Evolutionary conservation across 2,888 invertebrate species (phyloP).

Genomic region (Drosophila neonasuta): DNA sequence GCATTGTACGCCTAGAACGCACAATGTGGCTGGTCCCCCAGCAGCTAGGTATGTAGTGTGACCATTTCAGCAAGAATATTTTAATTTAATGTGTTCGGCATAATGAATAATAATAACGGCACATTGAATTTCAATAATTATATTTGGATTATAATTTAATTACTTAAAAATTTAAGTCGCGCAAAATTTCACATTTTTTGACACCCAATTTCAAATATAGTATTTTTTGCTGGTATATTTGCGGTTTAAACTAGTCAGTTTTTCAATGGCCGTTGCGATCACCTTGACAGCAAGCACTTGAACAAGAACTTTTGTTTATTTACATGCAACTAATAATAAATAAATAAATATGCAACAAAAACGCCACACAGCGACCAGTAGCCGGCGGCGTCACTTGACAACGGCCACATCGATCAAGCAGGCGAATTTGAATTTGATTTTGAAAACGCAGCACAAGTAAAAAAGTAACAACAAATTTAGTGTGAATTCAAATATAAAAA

Average conservation of each 20-base stretch:
- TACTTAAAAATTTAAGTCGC: too few species aligned
- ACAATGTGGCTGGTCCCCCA: conserved; percentile 21
- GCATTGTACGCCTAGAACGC: not conserved
- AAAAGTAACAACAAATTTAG: conserved; percentile 1
- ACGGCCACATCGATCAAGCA: conserved; percentile 17
- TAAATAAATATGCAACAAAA: not conserved
- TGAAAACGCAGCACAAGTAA: conserved; percentile 1
- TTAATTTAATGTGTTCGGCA: too few species aligned
- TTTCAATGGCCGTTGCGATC: not conserved
- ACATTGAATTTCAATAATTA: too few species aligned
- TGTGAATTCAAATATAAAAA: not conserved
- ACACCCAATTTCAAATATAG: too few species aligned
- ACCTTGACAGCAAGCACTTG: not conserved
- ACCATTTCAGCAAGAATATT: not conserved
- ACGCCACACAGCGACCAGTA: not conserved
- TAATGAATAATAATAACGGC: too few species aligned
- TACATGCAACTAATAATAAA: not conserved
- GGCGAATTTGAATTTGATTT: conserved; percentile 1
- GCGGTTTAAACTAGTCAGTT: not conserved
- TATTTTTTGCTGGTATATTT: not conserved
- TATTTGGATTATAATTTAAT: too few species aligned
- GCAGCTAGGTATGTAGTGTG: not conserved
- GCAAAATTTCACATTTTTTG: too few species aligned
- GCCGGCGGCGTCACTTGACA: conserved; percentile 13
- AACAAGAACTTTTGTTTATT: not conserved